Conservation (phyloP, 2,888 invertebrate genomes). For the Sminthurinus aureus region DNA sequence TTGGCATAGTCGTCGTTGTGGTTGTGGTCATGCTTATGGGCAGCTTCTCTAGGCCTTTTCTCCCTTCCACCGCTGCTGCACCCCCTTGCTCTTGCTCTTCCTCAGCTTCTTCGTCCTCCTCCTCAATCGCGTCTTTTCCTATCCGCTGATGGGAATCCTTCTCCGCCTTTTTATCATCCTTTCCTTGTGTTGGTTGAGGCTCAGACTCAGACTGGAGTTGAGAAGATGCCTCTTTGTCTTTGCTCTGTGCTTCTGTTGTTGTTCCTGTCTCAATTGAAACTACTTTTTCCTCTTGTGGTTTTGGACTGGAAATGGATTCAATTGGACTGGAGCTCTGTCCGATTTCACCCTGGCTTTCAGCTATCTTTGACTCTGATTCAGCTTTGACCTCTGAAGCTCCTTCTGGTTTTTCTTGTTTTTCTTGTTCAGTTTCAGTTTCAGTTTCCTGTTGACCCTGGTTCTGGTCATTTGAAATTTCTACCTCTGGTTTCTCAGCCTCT, state of each 20-base stretch:
- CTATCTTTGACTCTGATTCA: background rate
- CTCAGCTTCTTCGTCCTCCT: conserved; percentile 5
- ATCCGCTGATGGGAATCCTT: no score
- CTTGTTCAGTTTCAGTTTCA: background rate
- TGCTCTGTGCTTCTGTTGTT: background rate
- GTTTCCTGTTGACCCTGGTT: no score
- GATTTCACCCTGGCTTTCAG: no score
- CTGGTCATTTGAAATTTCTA: background rate
- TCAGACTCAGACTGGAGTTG: no score
- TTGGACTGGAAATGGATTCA: background rate
- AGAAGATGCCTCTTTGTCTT: no score
- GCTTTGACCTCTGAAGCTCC: background rate
- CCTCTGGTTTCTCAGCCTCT: conserved; percentile 2
- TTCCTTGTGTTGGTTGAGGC: no score
- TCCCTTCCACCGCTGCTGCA: background rate
- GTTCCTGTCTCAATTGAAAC: background rate
- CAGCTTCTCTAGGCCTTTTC: background rate
- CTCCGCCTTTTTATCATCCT: no score
- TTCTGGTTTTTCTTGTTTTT: conserved; percentile 7
- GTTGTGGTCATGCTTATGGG: background rate
- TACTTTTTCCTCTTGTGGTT: background rate
- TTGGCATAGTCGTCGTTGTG: no score
- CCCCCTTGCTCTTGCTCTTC: background rate
- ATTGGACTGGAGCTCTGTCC: no score
- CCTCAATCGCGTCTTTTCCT: background rate